Evolutionary conservation across 2,888 invertebrate species (phyloP), one percentile per base, ranked within the genome.

Genomic region (Microctonus aethiopoides): DNA sequence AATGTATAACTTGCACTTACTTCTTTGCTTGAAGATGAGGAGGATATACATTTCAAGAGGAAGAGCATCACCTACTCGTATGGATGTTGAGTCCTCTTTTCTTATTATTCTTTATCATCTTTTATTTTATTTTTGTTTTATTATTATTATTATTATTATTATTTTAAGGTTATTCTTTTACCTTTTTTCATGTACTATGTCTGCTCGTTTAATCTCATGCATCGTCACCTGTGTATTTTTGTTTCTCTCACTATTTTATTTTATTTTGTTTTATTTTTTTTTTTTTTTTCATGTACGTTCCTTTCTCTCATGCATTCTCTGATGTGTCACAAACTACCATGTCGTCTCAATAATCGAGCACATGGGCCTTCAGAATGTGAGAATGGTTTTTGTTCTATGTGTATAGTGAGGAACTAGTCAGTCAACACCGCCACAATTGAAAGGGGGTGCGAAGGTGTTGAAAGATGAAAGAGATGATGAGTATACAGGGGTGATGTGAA

Each of bases 161-260:
- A 22, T 46, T 59, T 29, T 13, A n/a, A n/a, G n/a, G n/a, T n/a
- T n/a, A n/a, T n/a, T n/a, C n/a, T n/a, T 54, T 6, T 54, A 2
- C 13, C 24, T 46, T 26, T 63, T 36, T 63, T 51, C 36, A 36
- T 24, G 41, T 26, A 9, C 51, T 26, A 56, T n/a, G n/a, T n/a
- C 57, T 65, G 65, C 24, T 65, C 65, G 54, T 65, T 65, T 65
- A 56, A 65, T 65, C 57, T 56, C 64, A 64, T 51, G 64, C 69
- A 59, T 69, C 64, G 69, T 69, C 69, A 69, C 59, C 64, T 64
- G 59, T 64, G 51, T 51, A 57, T 34, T 7, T 46, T 46, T 16
- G 1, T 46, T n/a, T 13, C 11, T 39, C 39, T 39, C n/a, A n/a
- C 16, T 46, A 1, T 46, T 20, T 2, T 6, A 1, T 2, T 16